Base-by-base conservation (phyloP, 2,888 invertebrate genomes). In the Invenusta paracnida region DNA sequence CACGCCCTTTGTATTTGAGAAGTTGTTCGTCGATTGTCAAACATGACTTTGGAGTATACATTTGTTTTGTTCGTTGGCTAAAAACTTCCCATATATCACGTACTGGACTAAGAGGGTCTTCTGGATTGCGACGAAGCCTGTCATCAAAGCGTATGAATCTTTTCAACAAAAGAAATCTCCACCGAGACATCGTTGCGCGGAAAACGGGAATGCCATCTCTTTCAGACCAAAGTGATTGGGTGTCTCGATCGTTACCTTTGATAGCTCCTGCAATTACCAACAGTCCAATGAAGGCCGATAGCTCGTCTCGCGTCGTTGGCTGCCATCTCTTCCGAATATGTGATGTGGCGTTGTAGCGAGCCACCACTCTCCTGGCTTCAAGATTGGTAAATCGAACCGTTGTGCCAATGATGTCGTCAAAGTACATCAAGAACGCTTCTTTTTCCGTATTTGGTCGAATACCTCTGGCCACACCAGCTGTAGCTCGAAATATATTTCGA, bases 21-120 rank as follows among this genome's bases (percentile, higher is more conserved):
- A 29, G 82, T 17, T 82, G 82, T 28, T 82, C 82, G 27, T 82
- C 29, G 82, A 28, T 82, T 13, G n/a, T 82, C n/a, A 82, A 30
- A 82, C 27, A 1, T 30, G 82, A 28, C 27, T 82, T 30, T 23
- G n/a, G 82, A 5, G 31, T 82, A 82, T 82, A 82, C 5, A 13
- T 2, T 82, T 82, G 30, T 23, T 11, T 82, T 11, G 73, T 23
- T 73, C 23, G 2, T 73, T 2, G 5, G 17, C 73, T 13, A 23
- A 25, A 29, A 5, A 5, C n/a, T 2, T 11, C n/a, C 29, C 27
- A 27, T 5, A 79, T 79, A n/a, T 79, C 28, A 5, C 81, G 81
- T 11, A 79, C 81, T 11, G 81, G 81, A n/a, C 82, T 82, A 23
- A 82, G 82, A 13, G 82, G 82, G 27, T 82, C 29, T 2, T 29